Evolutionary conservation across 2,888 invertebrate species (phyloP), one percentile per base, ranked within the genome.

Genomic region (Orthonevra nobilis): DNA sequence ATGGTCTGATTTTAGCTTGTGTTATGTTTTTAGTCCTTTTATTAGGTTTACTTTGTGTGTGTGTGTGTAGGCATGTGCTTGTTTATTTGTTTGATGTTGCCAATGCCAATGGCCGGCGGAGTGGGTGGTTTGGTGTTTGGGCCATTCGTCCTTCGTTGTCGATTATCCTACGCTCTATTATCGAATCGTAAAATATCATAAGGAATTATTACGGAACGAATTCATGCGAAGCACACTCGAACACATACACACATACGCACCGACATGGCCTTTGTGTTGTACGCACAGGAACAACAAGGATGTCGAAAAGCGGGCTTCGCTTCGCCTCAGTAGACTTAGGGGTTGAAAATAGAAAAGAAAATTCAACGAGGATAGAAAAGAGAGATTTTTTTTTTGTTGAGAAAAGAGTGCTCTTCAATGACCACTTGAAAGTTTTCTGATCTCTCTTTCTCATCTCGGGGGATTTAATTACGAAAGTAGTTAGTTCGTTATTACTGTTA

Each of bases 381-480:
- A n/a, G n/a, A n/a, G n/a, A n/a, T n/a, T n/a, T n/a, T n/a, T n/a
- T n/a, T n/a, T n/a, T n/a, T n/a, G n/a, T n/a, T n/a, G n/a, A 23
- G 23, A 23, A 5, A 30, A 48, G 26, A 38, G 40, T 34, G 28
- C 66, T 44, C 64, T 72, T 72, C 72, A 79, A 52, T 66, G 72
- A 72, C 72, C 77, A 79, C 79, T 73, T 68, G 66, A 73, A 73
- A 79, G 79, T 73, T 73, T 79, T 28, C 73, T 73, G 73, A 79
- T 79, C 66, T 54, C 42, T 36, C 36, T 46, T 60, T 54, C 42
- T 36, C 36, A 40, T 40, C 72, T 38, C 72, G 46, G 36, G 73
- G 73, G 79, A 79, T 79, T 73, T 73, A 79, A 79, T 79, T 73
- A 79, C 56, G 54, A 79, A 68, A 79, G 79, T 73, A 73, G 79